Percentiles rank a stretch among this genome's conserved stretches.
phyloP scores from a whole-genome alignment of 1,140 invertebrate species.

The Matsumurasca onukii region DNA sequence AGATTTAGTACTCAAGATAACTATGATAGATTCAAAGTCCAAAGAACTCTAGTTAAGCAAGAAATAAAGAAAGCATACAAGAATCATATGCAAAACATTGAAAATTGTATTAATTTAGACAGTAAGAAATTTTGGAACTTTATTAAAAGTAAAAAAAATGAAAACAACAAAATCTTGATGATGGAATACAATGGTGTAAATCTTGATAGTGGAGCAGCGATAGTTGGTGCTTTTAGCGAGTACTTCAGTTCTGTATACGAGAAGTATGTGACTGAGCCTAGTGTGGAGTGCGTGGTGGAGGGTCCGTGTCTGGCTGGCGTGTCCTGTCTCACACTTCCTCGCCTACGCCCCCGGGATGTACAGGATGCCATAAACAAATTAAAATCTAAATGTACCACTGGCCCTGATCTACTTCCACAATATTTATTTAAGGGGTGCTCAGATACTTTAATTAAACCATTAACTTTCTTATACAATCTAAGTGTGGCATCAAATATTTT shows the following conservation, averaged over 20 bases:
- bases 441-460: background rate
- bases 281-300: background rate
- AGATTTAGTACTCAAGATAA: background rate
- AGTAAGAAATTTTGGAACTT: background rate
- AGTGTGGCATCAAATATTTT: background rate
- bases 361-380: background rate
- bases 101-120: background rate
- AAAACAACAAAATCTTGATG: background rate
- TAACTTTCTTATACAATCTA: background rate
- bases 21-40: background rate
- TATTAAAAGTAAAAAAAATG: background rate
- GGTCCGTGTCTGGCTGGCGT: background rate
- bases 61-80: background rate
- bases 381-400: background rate
- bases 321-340: background rate
- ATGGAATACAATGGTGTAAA: no score
- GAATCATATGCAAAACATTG: background rate
- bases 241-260: background rate
- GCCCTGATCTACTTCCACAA: background rate
- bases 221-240: background rate
- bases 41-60: background rate
- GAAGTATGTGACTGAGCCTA: background rate
- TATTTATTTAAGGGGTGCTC: background rate
- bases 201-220: background rate
- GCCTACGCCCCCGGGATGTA: background rate